Conservation (phyloP, 92 coral and sea anemone species). For the Epizoanthus fatuus region DNA sequence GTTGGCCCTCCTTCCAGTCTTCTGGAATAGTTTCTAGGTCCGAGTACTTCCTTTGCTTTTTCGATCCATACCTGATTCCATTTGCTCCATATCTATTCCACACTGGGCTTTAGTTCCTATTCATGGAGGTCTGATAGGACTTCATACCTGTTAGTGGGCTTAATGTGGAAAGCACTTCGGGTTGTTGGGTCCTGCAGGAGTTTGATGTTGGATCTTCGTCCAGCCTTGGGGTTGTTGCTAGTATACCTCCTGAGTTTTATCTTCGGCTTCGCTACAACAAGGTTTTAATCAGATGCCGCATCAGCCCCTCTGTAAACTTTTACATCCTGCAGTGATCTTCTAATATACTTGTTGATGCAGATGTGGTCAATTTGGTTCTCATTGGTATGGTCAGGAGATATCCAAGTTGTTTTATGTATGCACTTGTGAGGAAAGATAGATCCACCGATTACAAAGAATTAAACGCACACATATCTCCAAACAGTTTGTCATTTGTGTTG, state of each 20-base stretch:
- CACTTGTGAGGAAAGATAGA: too few relatives aligned
- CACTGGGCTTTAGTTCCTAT: not conserved
- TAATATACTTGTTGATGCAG: not conserved
- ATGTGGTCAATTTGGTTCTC: constrained; percentile 22
- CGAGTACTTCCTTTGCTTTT: not conserved
- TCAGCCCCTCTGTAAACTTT: constrained; percentile 37
- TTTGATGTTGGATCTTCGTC: not conserved
- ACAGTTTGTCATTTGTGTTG: too few relatives aligned
- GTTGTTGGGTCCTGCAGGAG: constrained; percentile 11
- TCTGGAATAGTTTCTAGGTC: constrained; percentile 25
- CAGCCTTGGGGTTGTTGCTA: not conserved
- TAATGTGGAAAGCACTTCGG: constrained; percentile 11
- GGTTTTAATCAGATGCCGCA: not conserved
- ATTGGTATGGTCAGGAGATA: not conserved
- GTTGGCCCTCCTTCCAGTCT: constrained; percentile 54
- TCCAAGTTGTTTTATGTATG: too few relatives aligned
- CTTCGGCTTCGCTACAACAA: not conserved
- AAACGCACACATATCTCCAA: too few relatives aligned
- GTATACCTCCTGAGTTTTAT: too few relatives aligned
- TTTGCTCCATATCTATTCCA: not conserved
- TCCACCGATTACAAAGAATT: too few relatives aligned
- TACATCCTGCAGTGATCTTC: constrained; percentile 25
- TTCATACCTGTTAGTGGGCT: not conserved
- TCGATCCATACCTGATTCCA: not conserved
- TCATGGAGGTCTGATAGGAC: not conserved